Conservation (phyloP, 2,888 invertebrate genomes). For the Blastobasis adustella region DNA sequence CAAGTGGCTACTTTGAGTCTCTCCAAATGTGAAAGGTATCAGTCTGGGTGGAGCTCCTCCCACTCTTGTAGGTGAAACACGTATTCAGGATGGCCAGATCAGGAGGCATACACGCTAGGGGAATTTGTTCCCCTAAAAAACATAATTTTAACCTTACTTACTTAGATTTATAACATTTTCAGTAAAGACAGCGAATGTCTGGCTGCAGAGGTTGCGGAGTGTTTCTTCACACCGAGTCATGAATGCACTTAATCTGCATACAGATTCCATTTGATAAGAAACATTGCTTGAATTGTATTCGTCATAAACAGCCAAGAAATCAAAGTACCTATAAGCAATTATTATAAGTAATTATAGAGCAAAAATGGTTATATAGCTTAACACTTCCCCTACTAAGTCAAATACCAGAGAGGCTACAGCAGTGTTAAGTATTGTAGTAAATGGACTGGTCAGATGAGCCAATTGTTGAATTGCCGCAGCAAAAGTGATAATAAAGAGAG, state of each 20-base stretch:
- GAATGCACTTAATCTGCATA: conserved; percentile 80
- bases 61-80: no score
- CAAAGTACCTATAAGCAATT: conserved; percentile 60
- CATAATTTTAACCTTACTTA: conserved; percentile 26
- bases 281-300: conserved; percentile 72
- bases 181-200: conserved; percentile 81
- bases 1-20: no score
- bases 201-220: conserved; percentile 81
- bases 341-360: not conserved
- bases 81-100: no score
- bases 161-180: conserved; percentile 62
- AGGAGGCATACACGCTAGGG: no score
- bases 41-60: no score
- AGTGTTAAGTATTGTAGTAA: no score
- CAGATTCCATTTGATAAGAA: conserved; percentile 72
- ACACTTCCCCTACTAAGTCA: not conserved
- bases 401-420: no score
- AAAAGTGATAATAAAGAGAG: no score
- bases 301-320: conserved; percentile 79
- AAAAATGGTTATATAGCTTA: not conserved
- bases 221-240: conserved; percentile 82
- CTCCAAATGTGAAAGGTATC: no score
- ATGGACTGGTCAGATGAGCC: no score
- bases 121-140: not conserved
- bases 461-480: no score